Percentiles rank a stretch among this genome's conserved stretches.
These are phyloP conservation scores for Stenodema calcarata DNA, from an alignment of 2,888 invertebrate species.

Conservation along the genomic window DNA sequence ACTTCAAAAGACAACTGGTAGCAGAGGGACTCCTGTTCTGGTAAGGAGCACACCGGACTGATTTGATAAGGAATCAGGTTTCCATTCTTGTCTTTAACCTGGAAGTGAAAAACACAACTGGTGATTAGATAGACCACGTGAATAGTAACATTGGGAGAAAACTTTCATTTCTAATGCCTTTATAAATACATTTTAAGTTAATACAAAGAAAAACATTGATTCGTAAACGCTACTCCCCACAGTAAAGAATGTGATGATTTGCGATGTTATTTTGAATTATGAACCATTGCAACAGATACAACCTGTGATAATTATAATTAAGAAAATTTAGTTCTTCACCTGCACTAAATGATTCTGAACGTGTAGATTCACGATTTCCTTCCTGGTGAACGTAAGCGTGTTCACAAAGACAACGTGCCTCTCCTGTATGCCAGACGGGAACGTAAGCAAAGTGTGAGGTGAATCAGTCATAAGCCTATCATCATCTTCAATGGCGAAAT, in stretches of 20 bases:
- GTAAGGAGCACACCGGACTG: slow-evolving; percentile 71
- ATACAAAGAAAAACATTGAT: too few species aligned
- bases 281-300: too few species aligned
- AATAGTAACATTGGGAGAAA: too few species aligned
- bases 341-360: slow-evolving; percentile 80
- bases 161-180: too few species aligned
- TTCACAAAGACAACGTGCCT: slow-evolving; percentile 82
- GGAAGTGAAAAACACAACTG: too few species aligned
- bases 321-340: slow-evolving; percentile 62
- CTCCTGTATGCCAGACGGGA: slow-evolving; percentile 60
- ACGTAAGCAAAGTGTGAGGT: slow-evolving; percentile 61
- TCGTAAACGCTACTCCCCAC: too few species aligned
- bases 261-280: too few species aligned
- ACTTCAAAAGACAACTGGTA: slow-evolving; percentile 81
- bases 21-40: slow-evolving; percentile 73
- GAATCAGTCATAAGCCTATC: slow-evolving; percentile 63
- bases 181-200: too few species aligned
- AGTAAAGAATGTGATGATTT: too few species aligned
- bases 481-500: slow-evolving; percentile 68
- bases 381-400: slow-evolving; percentile 74
- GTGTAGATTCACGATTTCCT: slow-evolving; percentile 78
- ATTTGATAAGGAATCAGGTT: slow-evolving; percentile 70
- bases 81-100: slow-evolving; percentile 68
- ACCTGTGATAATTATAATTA: too few species aligned
- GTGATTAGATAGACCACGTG: too few species aligned